These are phyloP conservation scores for Osmerus eperlanus DNA, from an alignment of 2,113 vertebrate genomes.

Conservation along the genomic window DNA sequence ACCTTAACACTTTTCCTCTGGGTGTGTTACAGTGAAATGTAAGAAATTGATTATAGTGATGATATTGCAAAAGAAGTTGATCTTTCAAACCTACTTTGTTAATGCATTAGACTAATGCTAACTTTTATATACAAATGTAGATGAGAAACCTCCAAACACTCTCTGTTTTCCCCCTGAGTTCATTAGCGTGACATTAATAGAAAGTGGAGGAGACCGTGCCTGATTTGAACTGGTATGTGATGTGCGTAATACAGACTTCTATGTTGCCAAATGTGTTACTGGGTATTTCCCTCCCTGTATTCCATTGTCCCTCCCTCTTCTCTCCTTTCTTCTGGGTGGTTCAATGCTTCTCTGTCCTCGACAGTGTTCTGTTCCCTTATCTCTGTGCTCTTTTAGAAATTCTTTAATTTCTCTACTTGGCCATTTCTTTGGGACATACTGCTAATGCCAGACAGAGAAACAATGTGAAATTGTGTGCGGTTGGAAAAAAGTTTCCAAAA, in stretches of 20 bases:
- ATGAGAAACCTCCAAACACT: too few species aligned
- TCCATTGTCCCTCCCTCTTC: not conserved
- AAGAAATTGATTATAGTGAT: too few species aligned
- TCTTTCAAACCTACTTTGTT: too few species aligned
- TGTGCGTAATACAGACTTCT: not conserved
- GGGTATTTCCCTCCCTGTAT: not conserved
- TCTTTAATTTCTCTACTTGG: conserved; percentile 42
- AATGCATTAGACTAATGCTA: too few species aligned
- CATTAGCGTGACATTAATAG: too few species aligned
- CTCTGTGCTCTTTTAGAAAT: conserved; percentile 8
- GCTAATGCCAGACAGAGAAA: conserved; percentile 25
- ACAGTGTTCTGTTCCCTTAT: not conserved
- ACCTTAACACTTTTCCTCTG: too few species aligned
- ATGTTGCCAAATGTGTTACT: not conserved
- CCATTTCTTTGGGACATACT: conserved; percentile 26
- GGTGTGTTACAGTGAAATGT: too few species aligned
- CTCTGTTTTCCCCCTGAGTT: too few species aligned
- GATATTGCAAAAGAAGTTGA: too few species aligned
- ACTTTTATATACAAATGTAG: too few species aligned
- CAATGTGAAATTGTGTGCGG: not conserved
- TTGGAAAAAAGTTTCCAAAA: conserved; percentile 14
- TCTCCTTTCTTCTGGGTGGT: conserved; percentile 1
- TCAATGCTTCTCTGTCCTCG: not conserved
- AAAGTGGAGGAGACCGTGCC: too few species aligned
- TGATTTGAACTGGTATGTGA: not conserved